Evolutionary conservation across 2,113 vertebrate species (phyloP).

Genomic region (Macrotis lagotis): DNA sequence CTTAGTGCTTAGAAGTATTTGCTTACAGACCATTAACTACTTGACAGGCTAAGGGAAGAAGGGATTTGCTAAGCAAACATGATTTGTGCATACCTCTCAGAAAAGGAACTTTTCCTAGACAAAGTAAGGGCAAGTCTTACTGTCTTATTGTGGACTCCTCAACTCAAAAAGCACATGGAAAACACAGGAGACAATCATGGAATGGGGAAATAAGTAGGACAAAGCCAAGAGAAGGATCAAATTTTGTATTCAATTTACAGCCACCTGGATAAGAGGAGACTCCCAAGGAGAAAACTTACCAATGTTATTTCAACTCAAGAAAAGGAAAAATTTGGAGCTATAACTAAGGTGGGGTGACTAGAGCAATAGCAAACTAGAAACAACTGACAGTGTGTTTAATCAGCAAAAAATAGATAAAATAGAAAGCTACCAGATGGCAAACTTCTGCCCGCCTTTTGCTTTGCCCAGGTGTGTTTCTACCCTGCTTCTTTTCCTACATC

Average conservation of each 20-base stretch:
- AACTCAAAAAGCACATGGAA: not conserved
- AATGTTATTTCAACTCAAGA: not conserved
- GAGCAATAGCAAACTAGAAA: not conserved
- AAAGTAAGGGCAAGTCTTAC: not conserved
- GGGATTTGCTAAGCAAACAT: not conserved
- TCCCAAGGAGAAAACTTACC: not conserved
- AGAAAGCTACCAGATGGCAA: not conserved
- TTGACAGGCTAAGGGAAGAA: not conserved
- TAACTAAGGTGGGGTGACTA: not conserved
- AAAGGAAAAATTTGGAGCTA: not conserved
- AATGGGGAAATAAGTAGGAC: not conserved
- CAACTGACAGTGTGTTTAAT: not conserved
- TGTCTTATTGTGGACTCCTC: not conserved
- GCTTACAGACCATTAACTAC: not conserved
- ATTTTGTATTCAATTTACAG: not conserved
- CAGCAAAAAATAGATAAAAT: not conserved
- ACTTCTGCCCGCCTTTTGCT: not conserved
- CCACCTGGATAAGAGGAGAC: not conserved
- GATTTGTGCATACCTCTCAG: not conserved
- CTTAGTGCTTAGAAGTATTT: not conserved
- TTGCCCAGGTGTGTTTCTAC: not conserved
- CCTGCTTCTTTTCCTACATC: not conserved
- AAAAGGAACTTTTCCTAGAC: not conserved
- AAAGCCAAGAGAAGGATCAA: not conserved
- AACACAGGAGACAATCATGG: not conserved